Conservation (phyloP, 2,797 vertebrate species). For the Sebastes baramenuke region DNA sequence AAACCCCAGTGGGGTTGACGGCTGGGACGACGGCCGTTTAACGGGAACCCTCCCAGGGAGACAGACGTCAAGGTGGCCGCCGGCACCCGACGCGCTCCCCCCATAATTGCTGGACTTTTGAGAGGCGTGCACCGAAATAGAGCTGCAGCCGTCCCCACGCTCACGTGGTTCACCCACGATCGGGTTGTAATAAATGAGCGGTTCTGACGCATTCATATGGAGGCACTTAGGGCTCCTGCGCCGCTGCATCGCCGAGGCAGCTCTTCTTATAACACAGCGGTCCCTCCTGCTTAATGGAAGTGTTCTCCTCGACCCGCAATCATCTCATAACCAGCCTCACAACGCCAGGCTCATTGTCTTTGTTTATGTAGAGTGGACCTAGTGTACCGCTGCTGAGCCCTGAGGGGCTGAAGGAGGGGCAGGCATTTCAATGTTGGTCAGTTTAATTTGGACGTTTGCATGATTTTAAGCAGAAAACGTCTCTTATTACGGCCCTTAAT, state of each 20-base stretch:
- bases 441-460: constrained; percentile 61
- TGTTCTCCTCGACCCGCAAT: constrained; percentile 78
- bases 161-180: constrained; percentile 81
- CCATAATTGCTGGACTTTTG: constrained; percentile 86
- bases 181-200: constrained; percentile 85
- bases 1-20: constrained; percentile 76
- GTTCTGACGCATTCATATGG: constrained; percentile 83
- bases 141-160: constrained; percentile 76
- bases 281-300: constrained; percentile 77
- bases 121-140: constrained; percentile 82
- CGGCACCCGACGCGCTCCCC: constrained; percentile 79
- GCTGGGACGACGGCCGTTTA: constrained; percentile 73
- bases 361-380: constrained; percentile 61
- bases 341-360: constrained; percentile 69
- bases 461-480: constrained; percentile 46
- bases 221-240: constrained; percentile 79
- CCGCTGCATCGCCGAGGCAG: constrained; percentile 73
- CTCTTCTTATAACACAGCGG: constrained; percentile 75
- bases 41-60: constrained; percentile 81
- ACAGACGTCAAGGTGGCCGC: constrained; percentile 86
- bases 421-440: constrained; percentile 51
- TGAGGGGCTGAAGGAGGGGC: constrained; percentile 49
- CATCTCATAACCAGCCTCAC: constrained; percentile 68
- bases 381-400: constrained; percentile 17
- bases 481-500: constrained; percentile 52